These are phyloP conservation scores for Stichopus horrens DNA, from an alignment of 53 echinoderm and acorn worm genomes.

Conservation along the genomic window DNA sequence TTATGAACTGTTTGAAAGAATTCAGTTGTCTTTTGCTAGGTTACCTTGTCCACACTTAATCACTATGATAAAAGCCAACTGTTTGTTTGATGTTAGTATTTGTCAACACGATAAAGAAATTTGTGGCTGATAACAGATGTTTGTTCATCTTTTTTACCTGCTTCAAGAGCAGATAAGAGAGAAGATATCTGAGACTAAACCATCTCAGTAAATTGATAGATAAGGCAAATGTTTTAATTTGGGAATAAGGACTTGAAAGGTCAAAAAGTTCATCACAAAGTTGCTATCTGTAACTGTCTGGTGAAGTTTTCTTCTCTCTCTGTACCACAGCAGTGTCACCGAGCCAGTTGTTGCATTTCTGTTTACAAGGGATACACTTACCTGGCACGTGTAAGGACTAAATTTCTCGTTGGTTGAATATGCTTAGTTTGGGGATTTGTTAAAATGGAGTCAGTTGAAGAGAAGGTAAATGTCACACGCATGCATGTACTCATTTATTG, in stretches of 20 bases:
- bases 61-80: conserved; percentile 21
- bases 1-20: background rate
- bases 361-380: background rate
- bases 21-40: conserved; percentile 22
- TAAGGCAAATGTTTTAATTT: conserved; percentile 26
- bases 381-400: background rate
- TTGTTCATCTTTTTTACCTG: conserved; percentile 6
- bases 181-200: conserved; percentile 10
- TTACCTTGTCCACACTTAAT: conserved; percentile 35
- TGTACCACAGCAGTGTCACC: no score
- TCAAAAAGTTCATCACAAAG: conserved; percentile 2
- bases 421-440: background rate
- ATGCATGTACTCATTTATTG: no score
- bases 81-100: conserved; percentile 23
- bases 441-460: background rate
- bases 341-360: background rate
- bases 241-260: conserved; percentile 24
- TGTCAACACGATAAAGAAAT: conserved; percentile 45
- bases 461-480: no score
- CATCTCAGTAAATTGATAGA: background rate
- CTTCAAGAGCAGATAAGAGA: background rate
- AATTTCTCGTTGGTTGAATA: background rate
- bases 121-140: conserved; percentile 17
- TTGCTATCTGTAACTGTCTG: background rate
- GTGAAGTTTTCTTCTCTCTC: no score